A percentile compares a stretch with the other conserved stretches of the same genome.
These are phyloP conservation scores for Lordiphosa fenestrarum DNA, from an alignment of 2,888 invertebrate genomes.

Conservation along the genomic window DNA sequence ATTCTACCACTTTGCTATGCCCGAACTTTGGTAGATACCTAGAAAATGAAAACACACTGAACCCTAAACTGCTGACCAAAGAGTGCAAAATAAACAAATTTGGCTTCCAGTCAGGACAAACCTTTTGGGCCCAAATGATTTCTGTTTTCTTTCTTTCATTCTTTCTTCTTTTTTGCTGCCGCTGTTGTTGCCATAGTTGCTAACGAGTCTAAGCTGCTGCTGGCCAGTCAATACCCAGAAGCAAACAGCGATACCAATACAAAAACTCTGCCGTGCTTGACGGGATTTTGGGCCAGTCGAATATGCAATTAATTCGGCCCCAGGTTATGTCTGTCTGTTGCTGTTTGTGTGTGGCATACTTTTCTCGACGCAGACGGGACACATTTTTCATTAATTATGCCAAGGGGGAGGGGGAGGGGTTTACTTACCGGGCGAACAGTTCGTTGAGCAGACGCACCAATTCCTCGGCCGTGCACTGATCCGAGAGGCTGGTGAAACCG, in stretches of 20 bases:
- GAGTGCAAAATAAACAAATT: constrained; percentile 1
- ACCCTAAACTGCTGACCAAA: constrained; percentile 4
- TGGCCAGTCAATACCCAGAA: constrained; percentile 10
- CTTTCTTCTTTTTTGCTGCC: background rate
- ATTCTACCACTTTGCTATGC: too few relatives aligned
- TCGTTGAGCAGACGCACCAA: constrained; percentile 93
- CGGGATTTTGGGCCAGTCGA: constrained; percentile 15
- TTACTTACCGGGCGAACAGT: constrained; percentile 89
- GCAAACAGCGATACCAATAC: constrained; percentile 2
- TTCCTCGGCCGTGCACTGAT: constrained; percentile 96
- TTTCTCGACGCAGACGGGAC: constrained; percentile 7
- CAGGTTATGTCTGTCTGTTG: constrained; percentile 25
- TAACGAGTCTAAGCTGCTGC: constrained; percentile 28
- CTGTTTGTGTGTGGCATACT: constrained; percentile 19
- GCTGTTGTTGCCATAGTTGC: constrained; percentile 9
- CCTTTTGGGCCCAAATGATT: constrained; percentile 3
- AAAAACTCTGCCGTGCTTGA: constrained; percentile 5
- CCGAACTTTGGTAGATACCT: too few relatives aligned
- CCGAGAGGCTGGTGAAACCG: constrained; percentile 94
- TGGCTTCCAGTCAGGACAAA: background rate
- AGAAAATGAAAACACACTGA: background rate
- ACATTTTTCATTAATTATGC: constrained; percentile 45
- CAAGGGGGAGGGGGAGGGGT: background rate
- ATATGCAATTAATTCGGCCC: constrained; percentile 41
- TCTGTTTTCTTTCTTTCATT: background rate